Evolutionary conservation across 2,888 invertebrate species (phyloP).

Genomic region (Eupithecia subumbrata): DNA sequence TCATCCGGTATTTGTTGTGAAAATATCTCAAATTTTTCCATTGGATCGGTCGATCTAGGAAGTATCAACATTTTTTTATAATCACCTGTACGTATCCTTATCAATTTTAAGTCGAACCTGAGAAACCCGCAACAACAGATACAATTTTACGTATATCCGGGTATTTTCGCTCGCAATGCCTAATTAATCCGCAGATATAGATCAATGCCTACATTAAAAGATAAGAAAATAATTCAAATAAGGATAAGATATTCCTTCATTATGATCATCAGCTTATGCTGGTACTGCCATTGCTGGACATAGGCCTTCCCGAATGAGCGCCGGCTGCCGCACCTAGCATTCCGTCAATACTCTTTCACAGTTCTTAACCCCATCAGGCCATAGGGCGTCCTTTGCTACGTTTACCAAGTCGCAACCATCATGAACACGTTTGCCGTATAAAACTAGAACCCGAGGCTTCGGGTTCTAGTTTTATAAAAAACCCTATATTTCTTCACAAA

Average conservation of each 20-base stretch:
- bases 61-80: not conserved
- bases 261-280: not conserved
- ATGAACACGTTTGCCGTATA: not conserved
- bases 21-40: not conserved
- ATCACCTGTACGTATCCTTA: not conserved
- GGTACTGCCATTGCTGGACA: not conserved
- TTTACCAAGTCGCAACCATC: not conserved
- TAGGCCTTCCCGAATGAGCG: too few species aligned
- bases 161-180: not conserved
- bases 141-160: not conserved
- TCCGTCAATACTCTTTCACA: not conserved
- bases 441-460: too few species aligned
- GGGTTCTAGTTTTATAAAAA: not conserved
- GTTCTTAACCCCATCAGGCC: not conserved
- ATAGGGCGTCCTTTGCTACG: not conserved
- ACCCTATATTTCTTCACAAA: not conserved
- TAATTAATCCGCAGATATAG: not conserved
- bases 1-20: too few species aligned
- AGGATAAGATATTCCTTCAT: not conserved
- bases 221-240: not conserved
- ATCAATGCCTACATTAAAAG: not conserved
- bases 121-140: not conserved
- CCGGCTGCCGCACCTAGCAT: too few species aligned
- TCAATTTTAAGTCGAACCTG: not conserved
- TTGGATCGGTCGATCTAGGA: not conserved